A percentile compares a stretch with the other conserved stretches of the same genome.
Evolutionary conservation across 1,140 invertebrate species (phyloP).

Genomic region (Ceratina calcarata): DNA sequence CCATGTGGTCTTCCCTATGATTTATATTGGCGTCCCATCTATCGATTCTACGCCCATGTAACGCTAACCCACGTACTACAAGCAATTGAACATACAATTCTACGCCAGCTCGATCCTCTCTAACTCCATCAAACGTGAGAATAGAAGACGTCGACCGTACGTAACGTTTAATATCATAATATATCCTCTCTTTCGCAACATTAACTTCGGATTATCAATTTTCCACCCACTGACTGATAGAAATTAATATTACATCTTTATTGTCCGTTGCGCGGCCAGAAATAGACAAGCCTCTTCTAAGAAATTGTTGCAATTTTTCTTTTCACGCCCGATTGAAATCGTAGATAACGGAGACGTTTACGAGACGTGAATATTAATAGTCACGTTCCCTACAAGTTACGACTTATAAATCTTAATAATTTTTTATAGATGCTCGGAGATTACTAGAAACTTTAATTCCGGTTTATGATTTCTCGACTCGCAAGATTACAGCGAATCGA

Average conservation of each 20-base stretch:
- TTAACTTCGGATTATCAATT: neutral
- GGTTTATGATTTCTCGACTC: neutral
- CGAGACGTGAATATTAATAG: constrained; percentile 8
- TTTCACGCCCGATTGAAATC: constrained; percentile 10
- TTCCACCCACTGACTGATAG: neutral
- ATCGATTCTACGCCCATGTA: constrained; percentile 45
- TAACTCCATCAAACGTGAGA: neutral
- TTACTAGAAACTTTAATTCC: constrained; percentile 1
- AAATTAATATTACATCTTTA: neutral
- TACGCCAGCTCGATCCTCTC: constrained; percentile 20
- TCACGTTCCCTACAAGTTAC: neutral
- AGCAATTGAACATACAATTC: constrained; percentile 26
- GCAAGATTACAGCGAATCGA: too few relatives aligned
- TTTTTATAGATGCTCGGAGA: neutral
- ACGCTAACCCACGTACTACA: constrained; percentile 34
- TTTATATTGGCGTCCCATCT: constrained; percentile 44
- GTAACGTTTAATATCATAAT: neutral
- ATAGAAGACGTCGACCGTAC: neutral
- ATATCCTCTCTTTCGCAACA: neutral
- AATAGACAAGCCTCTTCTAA: neutral
- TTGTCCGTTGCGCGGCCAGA: neutral
- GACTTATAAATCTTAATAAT: neutral
- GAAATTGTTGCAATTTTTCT: constrained; percentile 13
- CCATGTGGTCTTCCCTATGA: constrained; percentile 48
- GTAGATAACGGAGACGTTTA: neutral